Evolutionary conservation across 2,888 invertebrate species (phyloP), one percentile per base, ranked within the genome.

Genomic region (Ganaspis brasiliensis): DNA sequence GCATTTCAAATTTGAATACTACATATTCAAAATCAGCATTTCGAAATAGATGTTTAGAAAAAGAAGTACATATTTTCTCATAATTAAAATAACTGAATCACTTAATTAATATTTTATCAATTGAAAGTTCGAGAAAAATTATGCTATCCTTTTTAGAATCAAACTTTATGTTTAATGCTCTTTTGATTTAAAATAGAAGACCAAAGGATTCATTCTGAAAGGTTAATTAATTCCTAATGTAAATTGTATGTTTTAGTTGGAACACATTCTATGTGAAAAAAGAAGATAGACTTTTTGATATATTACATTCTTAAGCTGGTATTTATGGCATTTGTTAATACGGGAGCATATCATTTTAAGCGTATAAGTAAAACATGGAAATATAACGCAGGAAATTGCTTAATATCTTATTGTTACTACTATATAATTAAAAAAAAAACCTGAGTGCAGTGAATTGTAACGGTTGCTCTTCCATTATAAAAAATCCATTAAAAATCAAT

Each of bases 401-500:
- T 4, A 21, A 21, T 24, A 19, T 61, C 61, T 61, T 37, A 61
- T 61, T 61, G 61, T 37, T 61, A 4, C 37, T 12, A 24, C 16
- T 12, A 37, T 35, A n/a, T n/a, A n/a, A n/a, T n/a, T n/a, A 35
- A 35, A 35, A 19, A 61, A 19, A 19, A 19, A 61, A 19, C 35
- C 35, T 35, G 12, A 37, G 31, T 37, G 19, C 19, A 61, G 21
- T 37, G 40, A 63, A 40, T 63, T 63, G n/a, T 57, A 63, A 63
- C 63, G 63, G 63, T 63, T 40, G 12, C 14, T 40, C 5, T 21
- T 14, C n/a, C 14, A 63, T 63, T 57, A 9, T 56, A 14, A 3
- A n/a, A 31, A n/a, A 31, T 8, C 9, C n/a, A 57, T 57, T 57
- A 57, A 57, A 31, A 57, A 57, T 57, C 57, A 57, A 31, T 57